Evolutionary conservation across 2,888 invertebrate species (phyloP), one percentile per base, ranked within the genome.

Genomic region (Chouioia cunea): DNA sequence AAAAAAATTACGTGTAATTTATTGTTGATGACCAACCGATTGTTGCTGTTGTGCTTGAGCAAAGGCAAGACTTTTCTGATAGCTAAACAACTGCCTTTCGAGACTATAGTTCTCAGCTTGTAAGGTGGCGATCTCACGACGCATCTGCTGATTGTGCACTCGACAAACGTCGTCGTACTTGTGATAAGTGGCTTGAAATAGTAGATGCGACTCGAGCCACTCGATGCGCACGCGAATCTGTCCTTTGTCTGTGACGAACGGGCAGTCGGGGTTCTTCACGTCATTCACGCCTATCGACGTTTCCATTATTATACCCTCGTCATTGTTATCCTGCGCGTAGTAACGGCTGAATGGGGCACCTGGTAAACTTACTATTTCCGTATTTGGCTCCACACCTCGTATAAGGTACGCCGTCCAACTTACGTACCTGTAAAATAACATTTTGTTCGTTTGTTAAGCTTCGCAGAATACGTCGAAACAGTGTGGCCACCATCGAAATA

Each of bases 31-130:
- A 64, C 66, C 70, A 50, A 69, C 76, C 20, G 77, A 73, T 58
- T 80, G 79, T 53, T 84, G 83, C 22, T 83, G 82, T 69, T 84
- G 89, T 56, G 91, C 90, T 84, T 92, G 92, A 58, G 92, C 91
- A 79, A 89, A 91, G 58, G 93, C 91, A 74, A 94, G 88, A 81
- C 92, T 92, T 85, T 93, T 91, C 86, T 94, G 94, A 83, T 94
- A 94, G 85, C 92, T 93, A 87, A 94, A 92, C 75, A 94, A 86
- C 85, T 94, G 93, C 77, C 93, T 88, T 86, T 94, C 94, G 79
- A 94, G 87, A 73, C 92, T 92, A 85, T 93, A 92, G 84, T 94
- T 94, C 85, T 94, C 94, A n/a, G 93, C 91, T 83, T 94, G 93
- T 60, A 94, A 88, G 14, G 91, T 92, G 74, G 90, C 88, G 75